Conservation (phyloP, 2,797 vertebrate species). For the Loriculus beryllinus region DNA sequence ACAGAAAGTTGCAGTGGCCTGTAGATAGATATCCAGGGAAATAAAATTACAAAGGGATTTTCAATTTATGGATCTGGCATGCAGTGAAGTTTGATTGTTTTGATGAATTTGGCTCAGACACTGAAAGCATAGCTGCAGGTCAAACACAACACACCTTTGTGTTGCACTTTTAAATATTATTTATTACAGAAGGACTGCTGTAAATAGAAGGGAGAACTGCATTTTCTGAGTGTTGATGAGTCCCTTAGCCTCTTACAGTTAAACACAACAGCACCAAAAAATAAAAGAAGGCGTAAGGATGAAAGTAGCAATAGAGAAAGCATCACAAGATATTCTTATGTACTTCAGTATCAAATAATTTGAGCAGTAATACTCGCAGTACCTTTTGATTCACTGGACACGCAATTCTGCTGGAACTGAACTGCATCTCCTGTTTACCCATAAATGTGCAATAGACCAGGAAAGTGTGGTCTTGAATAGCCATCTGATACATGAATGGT, state of each 20-base stretch:
- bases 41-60: neutral
- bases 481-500: neutral
- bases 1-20: neutral
- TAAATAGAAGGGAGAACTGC: neutral
- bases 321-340: neutral
- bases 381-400: constrained; percentile 47
- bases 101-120: constrained; percentile 41
- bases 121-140: neutral
- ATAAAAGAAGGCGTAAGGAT: neutral
- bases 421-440: constrained; percentile 12
- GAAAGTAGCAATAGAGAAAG: neutral
- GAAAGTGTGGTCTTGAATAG: neutral
- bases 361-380: neutral
- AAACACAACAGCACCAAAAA: neutral
- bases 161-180: neutral
- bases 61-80: neutral
- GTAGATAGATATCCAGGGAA: neutral
- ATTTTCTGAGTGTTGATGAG: neutral
- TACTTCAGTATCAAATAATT: neutral
- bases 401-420: constrained; percentile 37
- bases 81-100: constrained; percentile 17
- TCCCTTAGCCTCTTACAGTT: neutral
- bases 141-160: neutral
- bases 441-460: neutral
- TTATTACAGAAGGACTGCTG: neutral